phyloP scores from a whole-genome alignment of 2,888 invertebrate genomes.

The Panzeria rudis region DNA sequence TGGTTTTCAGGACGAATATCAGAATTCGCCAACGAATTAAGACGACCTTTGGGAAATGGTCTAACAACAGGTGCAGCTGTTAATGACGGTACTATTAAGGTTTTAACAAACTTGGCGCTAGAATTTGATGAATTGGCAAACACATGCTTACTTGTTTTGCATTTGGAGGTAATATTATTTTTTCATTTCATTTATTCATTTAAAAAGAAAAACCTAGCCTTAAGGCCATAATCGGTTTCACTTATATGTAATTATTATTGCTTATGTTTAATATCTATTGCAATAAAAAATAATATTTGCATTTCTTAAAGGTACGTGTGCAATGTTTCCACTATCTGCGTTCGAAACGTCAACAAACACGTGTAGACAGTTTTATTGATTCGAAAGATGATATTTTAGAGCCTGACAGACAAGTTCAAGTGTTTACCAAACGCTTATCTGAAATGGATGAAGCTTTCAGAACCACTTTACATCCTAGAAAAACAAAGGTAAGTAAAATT shows the following conservation, averaged over 20 bases:
- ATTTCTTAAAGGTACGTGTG: slow-evolving; percentile 88
- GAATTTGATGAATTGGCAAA: slow-evolving; percentile 95
- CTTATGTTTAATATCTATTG: background rate
- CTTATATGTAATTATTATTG: too few species aligned
- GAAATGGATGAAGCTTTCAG: slow-evolving; percentile 91
- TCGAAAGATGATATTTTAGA: slow-evolving; percentile 89
- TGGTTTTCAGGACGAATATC: slow-evolving; percentile 90
- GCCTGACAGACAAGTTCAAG: slow-evolving; percentile 90
- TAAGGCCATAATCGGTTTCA: too few species aligned
- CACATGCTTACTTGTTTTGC: slow-evolving; percentile 94
- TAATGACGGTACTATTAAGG: slow-evolving; percentile 86
- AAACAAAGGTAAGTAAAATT: slow-evolving; percentile 87
- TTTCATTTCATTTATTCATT: too few species aligned
- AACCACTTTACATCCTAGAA: slow-evolving; percentile 90
- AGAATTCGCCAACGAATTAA: slow-evolving; percentile 85
- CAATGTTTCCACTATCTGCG: slow-evolving; percentile 97
- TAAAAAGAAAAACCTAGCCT: too few species aligned
- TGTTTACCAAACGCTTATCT: slow-evolving; percentile 90
- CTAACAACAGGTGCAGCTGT: slow-evolving; percentile 80
- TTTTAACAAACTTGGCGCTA: slow-evolving; percentile 88
- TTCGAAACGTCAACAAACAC: slow-evolving; percentile 82
- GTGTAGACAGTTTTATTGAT: slow-evolving; percentile 80
- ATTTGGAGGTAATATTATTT: slow-evolving; percentile 90
- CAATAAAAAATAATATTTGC: background rate
- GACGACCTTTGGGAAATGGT: slow-evolving; percentile 84